Conservation (phyloP, 2,797 vertebrate species). For the Tokudaia tokunoshimensis region DNA sequence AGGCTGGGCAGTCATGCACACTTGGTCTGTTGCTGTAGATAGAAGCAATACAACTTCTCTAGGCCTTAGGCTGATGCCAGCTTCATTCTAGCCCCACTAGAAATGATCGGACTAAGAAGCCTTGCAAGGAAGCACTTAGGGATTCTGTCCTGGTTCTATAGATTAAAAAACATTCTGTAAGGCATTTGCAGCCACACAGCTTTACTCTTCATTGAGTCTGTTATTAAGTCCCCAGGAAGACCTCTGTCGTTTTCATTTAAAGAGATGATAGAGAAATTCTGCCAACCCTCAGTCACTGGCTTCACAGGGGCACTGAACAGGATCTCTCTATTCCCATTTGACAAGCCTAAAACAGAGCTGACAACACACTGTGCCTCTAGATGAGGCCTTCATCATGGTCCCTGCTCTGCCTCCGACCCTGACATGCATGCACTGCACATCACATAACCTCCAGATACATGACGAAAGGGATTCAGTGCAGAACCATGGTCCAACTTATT, state of each 20-base stretch:
- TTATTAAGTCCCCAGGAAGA: slow-evolving; percentile 68
- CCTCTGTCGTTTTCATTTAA: slow-evolving; percentile 73
- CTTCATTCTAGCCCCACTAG: background rate
- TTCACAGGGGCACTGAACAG: background rate
- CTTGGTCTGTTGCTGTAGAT: background rate
- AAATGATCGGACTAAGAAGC: background rate
- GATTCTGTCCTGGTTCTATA: slow-evolving; percentile 39
- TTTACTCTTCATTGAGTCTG: slow-evolving; percentile 68
- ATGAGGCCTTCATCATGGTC: background rate
- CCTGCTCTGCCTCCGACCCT: background rate
- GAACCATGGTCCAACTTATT: background rate
- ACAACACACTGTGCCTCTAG: background rate
- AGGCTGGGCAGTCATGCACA: background rate
- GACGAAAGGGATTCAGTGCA: background rate
- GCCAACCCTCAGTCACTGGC: background rate
- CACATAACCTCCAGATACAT: no score
- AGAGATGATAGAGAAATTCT: slow-evolving; percentile 42
- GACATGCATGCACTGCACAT: no score
- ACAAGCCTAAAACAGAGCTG: background rate
- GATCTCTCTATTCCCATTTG: background rate
- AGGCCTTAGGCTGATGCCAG: background rate
- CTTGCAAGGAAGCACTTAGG: slow-evolving; percentile 20
- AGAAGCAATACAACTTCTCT: background rate
- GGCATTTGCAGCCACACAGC: slow-evolving; percentile 56
- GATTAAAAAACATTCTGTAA: slow-evolving; percentile 52